phyloP scores from a whole-genome alignment of 1,140 invertebrate genomes.

The Drosophila orena region DNA sequence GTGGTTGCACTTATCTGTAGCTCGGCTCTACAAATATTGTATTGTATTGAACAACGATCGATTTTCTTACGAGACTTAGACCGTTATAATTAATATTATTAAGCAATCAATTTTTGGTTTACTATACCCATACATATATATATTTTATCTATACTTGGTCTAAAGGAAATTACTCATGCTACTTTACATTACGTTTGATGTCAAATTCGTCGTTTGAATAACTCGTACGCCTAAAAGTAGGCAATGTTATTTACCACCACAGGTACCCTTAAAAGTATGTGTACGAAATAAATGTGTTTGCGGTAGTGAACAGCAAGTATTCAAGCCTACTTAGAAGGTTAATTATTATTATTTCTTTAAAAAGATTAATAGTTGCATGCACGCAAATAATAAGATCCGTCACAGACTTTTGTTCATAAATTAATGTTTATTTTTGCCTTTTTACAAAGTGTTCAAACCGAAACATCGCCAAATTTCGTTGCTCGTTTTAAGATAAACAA shows the following conservation, averaged over 20 bases:
- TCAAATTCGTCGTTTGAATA: not conserved
- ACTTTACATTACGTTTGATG: not conserved
- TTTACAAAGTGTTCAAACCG: slow-evolving; percentile 41
- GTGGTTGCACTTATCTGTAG: no score
- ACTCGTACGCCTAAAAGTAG: slow-evolving; percentile 4
- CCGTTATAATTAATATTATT: no score
- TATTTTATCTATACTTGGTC: not conserved
- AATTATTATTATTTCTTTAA: not conserved
- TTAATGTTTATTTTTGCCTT: slow-evolving; percentile 49
- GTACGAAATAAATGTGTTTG: not conserved
- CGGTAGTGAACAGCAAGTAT: not conserved
- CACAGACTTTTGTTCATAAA: slow-evolving; percentile 17
- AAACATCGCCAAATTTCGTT: slow-evolving; percentile 33
- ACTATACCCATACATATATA: no score
- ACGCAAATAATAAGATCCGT: not conserved
- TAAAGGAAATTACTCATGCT: not conserved
- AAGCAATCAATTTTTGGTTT: no score
- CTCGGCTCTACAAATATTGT: no score
- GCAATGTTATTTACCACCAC: not conserved
- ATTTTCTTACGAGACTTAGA: no score
- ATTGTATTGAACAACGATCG: no score
- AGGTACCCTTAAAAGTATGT: not conserved
- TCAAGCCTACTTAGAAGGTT: not conserved
- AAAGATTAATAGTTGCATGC: no score
- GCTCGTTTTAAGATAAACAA: slow-evolving; percentile 13